Conservation (phyloP, 2,888 invertebrate species). For the Heliothis peltigera region DNA sequence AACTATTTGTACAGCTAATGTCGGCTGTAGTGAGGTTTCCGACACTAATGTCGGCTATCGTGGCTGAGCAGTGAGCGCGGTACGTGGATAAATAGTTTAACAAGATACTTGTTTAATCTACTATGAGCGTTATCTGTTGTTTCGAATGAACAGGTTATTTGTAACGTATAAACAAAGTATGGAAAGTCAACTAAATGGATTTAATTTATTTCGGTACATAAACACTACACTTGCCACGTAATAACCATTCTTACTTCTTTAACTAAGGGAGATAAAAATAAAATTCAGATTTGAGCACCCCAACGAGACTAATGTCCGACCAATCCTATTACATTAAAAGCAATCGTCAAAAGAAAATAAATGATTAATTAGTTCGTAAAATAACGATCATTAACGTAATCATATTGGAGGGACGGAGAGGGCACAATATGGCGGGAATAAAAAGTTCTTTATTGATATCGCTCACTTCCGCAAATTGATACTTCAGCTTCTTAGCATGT, state of each 20-base stretch:
- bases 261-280: slow-evolving; percentile 32
- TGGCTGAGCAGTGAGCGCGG: slow-evolving; percentile 13
- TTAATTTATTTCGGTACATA: too few species aligned
- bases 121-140: background rate
- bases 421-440: slow-evolving; percentile 67
- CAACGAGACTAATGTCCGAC: slow-evolving; percentile 42
- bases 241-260: slow-evolving; percentile 4
- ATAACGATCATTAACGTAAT: slow-evolving; percentile 69
- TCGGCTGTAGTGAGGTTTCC: slow-evolving; percentile 33
- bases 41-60: slow-evolving; percentile 25
- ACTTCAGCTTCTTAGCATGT: slow-evolving; percentile 55
- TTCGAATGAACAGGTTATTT: background rate
- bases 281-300: slow-evolving; percentile 51
- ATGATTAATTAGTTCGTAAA: slow-evolving; percentile 66
- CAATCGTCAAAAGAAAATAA: slow-evolving; percentile 58
- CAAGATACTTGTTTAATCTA: background rate
- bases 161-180: too few species aligned
- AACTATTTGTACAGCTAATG: slow-evolving; percentile 53
- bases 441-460: slow-evolving; percentile 70
- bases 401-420: slow-evolving; percentile 64
- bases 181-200: background rate
- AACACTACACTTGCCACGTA: background rate
- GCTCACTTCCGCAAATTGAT: slow-evolving; percentile 64
- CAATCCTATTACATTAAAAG: slow-evolving; percentile 57
- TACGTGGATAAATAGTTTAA: background rate